Evolutionary conservation across 1,140 invertebrate species (phyloP), one percentile per base, ranked within the genome.

Genomic region (Drosophila bocqueti): DNA sequence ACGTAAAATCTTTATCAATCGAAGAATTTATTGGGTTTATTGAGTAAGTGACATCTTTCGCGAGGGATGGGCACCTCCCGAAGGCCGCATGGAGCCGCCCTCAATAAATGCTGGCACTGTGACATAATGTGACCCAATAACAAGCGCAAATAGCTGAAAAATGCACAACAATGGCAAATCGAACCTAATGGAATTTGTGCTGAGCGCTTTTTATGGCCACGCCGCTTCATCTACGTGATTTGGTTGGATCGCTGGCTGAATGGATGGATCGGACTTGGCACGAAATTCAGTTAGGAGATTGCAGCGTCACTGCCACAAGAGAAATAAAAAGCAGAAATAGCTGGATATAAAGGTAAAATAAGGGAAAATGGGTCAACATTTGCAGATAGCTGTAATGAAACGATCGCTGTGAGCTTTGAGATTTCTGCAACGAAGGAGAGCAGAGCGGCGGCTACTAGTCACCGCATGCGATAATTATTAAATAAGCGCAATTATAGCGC

Each of bases 401-500:
- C 79, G 61, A 74, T 83, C 66, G 45, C 55, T 68, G 65, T 64
- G 40, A 60, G 21, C 54, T 42, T 16, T 11, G 18, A 2, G 16
- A 21, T 69, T 52, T 69, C 38, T 38, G 64, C 64, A 72, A 69
- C 42, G 50, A 65, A 52, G 38, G 66, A 57, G 64, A 57, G 64
- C 36, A 57, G 34, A 47, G 64, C 24, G 38, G 26, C 29, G 58
- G 66, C 62, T 64, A 73, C 43, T 59, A 77, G 80, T 83, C 55
- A 61, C 49, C 50, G 52, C 50, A 52, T 49, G 49, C 40, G 24
- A 74, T 83, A 83, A 83, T 89, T 89, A 83, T 83, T 82, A 89
- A 86, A 86, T 87, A 57, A 74, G 76, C 84, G 73, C 76, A 63
- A 89, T 87, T 89, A 83, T 65, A 64, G 46, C 50, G 45, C 42